Percentiles rank a stretch among this genome's conserved stretches.
Evolutionary conservation across 2,797 vertebrate genomes (phyloP).

Genomic region (Lutra lutra): DNA sequence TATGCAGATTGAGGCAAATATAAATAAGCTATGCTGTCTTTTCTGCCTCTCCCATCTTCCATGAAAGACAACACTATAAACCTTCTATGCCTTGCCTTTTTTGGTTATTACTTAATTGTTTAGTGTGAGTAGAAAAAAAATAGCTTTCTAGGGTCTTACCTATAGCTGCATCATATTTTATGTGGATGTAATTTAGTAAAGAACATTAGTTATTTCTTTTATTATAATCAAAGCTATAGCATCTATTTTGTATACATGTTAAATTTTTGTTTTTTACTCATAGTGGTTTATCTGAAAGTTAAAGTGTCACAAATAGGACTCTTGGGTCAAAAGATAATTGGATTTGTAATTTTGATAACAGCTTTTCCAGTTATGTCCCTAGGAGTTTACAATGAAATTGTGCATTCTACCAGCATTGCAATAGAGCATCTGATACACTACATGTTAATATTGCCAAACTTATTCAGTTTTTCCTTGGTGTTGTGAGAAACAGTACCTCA

Average conservation of each 20-base stretch:
- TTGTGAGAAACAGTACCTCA: not conserved
- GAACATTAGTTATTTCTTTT: not conserved
- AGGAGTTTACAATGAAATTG: not conserved
- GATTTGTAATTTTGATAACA: not conserved
- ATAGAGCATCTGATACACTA: not conserved
- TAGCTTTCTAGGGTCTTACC: not conserved
- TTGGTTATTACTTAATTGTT: not conserved
- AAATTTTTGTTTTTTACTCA: not conserved
- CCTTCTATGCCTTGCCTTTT: not conserved
- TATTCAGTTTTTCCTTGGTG: not conserved
- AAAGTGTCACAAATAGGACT: not conserved
- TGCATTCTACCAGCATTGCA: not conserved
- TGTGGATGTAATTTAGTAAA: not conserved
- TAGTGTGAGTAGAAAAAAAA: not conserved
- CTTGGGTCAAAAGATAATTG: not conserved
- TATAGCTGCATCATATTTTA: not conserved
- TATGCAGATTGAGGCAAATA: not conserved
- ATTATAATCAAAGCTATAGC: not conserved
- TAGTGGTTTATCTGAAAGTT: not conserved
- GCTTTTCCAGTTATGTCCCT: not conserved
- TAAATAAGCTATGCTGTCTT: not conserved
- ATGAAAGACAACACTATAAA: not conserved
- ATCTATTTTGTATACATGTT: not conserved
- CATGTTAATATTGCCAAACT: not conserved
- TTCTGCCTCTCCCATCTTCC: not conserved